These are phyloP conservation scores for Parasteatoda tepidariorum DNA, from an alignment of 1,140 invertebrate species.

Conservation along the genomic window DNA sequence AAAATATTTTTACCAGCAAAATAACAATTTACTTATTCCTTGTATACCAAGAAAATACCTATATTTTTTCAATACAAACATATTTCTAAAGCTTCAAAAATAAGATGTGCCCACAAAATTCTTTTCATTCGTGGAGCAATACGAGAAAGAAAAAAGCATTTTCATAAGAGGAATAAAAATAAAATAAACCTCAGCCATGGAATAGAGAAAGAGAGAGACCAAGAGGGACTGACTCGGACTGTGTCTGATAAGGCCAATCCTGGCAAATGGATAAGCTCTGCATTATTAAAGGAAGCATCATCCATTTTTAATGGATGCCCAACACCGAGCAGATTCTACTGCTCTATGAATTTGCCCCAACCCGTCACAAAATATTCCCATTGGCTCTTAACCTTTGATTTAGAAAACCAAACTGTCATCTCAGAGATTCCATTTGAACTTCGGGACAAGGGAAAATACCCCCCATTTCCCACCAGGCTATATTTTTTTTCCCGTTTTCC, in stretches of 20 bases:
- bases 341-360: conserved; percentile 37
- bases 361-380: conserved; percentile 57
- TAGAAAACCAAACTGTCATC: conserved; percentile 61
- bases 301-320: conserved; percentile 58
- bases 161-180: background rate
- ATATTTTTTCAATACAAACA: no score
- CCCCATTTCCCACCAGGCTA: background rate
- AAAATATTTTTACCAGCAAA: no score
- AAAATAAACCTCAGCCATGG: background rate
- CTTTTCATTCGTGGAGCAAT: no score
- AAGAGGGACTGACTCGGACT: background rate
- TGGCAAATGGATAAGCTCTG: conserved; percentile 56
- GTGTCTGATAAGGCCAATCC: conserved; percentile 44
- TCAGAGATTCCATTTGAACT: conserved; percentile 46
- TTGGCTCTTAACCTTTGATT: conserved; percentile 60
- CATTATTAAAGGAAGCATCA: conserved; percentile 37
- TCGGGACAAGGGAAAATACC: conserved; percentile 35
- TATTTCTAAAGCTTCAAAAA: no score
- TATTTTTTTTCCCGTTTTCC: background rate
- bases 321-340: conserved; percentile 31
- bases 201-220: background rate
- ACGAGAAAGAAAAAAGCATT: background rate
- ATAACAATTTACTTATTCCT: no score
- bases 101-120: no score
- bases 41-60: no score